phyloP scores from a whole-genome alignment of 2,888 invertebrate species.

The Agriopis marginaria region DNA sequence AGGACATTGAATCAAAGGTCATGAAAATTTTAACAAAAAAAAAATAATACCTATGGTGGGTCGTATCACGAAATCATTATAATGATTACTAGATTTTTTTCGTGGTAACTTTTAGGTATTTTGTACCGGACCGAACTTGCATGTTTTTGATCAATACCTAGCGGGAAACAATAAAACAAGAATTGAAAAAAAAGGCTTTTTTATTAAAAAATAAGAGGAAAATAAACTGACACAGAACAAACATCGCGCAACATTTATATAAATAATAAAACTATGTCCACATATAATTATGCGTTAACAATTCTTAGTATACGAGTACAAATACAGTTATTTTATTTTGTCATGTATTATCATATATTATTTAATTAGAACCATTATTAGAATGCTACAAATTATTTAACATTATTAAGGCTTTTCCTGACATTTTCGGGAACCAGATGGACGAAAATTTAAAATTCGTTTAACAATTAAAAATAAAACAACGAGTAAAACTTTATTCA shows the following conservation, averaged over 20 bases:
- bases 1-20: no score
- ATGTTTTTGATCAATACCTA: not conserved
- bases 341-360: slow-evolving; percentile 66
- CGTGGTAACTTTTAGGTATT: no score
- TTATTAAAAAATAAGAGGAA: slow-evolving; percentile 69
- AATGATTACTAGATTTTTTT: no score
- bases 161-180: slow-evolving; percentile 43
- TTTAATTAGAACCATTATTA: slow-evolving; percentile 48
- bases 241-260: slow-evolving; percentile 82
- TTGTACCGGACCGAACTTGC: no score
- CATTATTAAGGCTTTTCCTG: slow-evolving; percentile 34
- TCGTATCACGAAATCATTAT: no score
- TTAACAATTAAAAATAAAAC: not conserved
- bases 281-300: slow-evolving; percentile 75
- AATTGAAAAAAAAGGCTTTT: slow-evolving; percentile 72
- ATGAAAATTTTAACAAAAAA: no score
- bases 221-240: slow-evolving; percentile 76
- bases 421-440: slow-evolving; percentile 12
- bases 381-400: slow-evolving; percentile 41
- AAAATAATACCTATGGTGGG: no score
- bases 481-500: not conserved
- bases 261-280: slow-evolving; percentile 60
- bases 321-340: slow-evolving; percentile 56
- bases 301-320: slow-evolving; percentile 59
- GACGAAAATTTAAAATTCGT: not conserved